Evolutionary conservation across 37 sponge, comb jelly and placozoan genomes (phyloP).

Genomic region (Spongilla lacustris): DNA sequence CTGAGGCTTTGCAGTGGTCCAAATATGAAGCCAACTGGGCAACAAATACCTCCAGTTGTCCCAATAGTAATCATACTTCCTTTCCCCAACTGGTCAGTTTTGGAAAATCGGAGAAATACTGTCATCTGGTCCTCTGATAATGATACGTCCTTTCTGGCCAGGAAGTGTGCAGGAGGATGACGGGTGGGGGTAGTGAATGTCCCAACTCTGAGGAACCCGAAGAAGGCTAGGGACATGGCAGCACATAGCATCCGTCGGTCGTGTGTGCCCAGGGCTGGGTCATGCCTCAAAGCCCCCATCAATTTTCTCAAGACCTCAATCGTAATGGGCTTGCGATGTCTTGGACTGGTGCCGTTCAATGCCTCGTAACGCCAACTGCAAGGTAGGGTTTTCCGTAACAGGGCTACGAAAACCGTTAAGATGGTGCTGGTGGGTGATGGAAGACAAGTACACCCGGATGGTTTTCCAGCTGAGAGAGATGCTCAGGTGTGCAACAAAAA

Average conservation of each 20-base stretch:
- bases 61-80: constrained; percentile 10
- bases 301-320: neutral
- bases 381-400: constrained; percentile 1
- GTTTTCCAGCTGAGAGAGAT: neutral
- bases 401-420: constrained; percentile 9
- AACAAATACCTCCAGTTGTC: neutral
- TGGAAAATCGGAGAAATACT: constrained; percentile 2
- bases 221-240: constrained; percentile 27
- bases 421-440: constrained; percentile 12
- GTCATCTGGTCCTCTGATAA: neutral
- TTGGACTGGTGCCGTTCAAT: neutral
- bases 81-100: constrained; percentile 25
- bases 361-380: constrained; percentile 23
- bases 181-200: constrained; percentile 15
- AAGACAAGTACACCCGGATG: constrained; percentile 45
- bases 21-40: constrained; percentile 8
- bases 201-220: constrained; percentile 30
- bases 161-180: neutral
- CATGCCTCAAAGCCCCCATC: neutral
- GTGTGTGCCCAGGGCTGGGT: neutral
- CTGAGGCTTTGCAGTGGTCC: neutral
- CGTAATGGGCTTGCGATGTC: constrained; percentile 20
- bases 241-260: constrained; percentile 23
- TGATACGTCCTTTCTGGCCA: neutral
- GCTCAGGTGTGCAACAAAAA: constrained; percentile 22